Evolutionary conservation across 2,797 vertebrate genomes (phyloP).

Genomic region (Intellagama lesueurii): DNA sequence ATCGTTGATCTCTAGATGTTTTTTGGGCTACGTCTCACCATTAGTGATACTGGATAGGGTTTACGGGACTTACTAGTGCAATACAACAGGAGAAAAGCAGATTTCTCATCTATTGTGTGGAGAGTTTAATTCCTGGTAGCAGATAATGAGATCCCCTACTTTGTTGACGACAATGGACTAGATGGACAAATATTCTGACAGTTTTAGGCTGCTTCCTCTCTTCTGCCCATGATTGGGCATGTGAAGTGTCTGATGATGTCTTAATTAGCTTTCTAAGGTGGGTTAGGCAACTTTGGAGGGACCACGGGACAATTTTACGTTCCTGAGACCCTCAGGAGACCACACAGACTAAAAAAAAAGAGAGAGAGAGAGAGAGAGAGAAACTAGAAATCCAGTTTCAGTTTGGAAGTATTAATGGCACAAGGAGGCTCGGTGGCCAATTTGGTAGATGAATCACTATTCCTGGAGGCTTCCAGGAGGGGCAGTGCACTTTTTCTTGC

Average conservation of each 20-base stretch:
- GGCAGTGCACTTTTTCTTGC: too few relatives aligned
- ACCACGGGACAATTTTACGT: too few relatives aligned
- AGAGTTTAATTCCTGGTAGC: neutral
- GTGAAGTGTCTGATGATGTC: slow-evolving; percentile 21
- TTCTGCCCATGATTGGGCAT: slow-evolving; percentile 10
- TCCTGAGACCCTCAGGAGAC: too few relatives aligned
- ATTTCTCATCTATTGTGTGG: neutral
- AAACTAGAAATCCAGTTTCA: too few relatives aligned
- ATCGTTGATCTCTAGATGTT: neutral
- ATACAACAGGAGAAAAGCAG: neutral
- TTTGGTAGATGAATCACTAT: too few relatives aligned
- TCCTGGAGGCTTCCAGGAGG: too few relatives aligned
- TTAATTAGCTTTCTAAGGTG: neutral
- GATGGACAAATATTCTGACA: neutral
- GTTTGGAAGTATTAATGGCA: too few relatives aligned
- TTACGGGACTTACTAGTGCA: neutral
- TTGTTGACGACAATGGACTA: neutral
- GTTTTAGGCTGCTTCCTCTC: neutral
- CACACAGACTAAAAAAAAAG: too few relatives aligned
- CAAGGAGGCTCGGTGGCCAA: too few relatives aligned
- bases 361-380: too few relatives aligned
- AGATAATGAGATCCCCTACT: neutral
- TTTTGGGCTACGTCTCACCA: neutral
- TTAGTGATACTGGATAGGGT: neutral
- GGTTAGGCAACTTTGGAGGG: too few relatives aligned